phyloP scores from a whole-genome alignment of 1,140 invertebrate genomes.

The Oppia nitens region DNA sequence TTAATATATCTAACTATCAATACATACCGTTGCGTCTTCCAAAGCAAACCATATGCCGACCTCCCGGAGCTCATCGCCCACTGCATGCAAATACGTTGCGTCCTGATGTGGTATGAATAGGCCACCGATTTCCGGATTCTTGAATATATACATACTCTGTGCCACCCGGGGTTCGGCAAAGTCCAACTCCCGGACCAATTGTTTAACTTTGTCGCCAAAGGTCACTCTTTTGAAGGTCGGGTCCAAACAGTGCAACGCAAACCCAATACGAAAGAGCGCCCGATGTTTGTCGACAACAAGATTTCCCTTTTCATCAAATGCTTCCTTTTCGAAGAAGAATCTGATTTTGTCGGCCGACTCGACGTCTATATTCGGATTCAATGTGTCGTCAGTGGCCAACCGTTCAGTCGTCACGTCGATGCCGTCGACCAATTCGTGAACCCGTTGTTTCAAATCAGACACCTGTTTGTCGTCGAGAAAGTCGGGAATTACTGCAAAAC shows the following conservation, averaged over 20 bases:
- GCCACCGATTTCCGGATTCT: slow-evolving; percentile 75
- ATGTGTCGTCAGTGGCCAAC: no score
- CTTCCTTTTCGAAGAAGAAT: slow-evolving; percentile 76
- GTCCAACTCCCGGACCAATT: slow-evolving; percentile 45
- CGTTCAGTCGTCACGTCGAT: slow-evolving; percentile 22
- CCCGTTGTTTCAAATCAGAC: slow-evolving; percentile 9
- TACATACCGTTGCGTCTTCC: slow-evolving; percentile 35
- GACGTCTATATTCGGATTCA: no score
- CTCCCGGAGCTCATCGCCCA: slow-evolving; percentile 23
- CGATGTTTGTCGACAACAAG: slow-evolving; percentile 46
- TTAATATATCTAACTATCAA: not conserved
- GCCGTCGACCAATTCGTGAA: not conserved
- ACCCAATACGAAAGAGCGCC: slow-evolving; percentile 68
- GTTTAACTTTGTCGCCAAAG: slow-evolving; percentile 64
- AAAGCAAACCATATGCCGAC: slow-evolving; percentile 38
- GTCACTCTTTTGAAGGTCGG: slow-evolving; percentile 62
- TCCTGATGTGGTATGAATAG: slow-evolving; percentile 78
- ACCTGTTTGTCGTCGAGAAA: slow-evolving; percentile 12
- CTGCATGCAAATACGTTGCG: slow-evolving; percentile 38
- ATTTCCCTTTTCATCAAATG: slow-evolving; percentile 43
- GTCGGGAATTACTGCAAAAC: slow-evolving; percentile 14
- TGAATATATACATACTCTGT: slow-evolving; percentile 97
- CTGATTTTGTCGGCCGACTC: slow-evolving; percentile 83
- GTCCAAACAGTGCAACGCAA: slow-evolving; percentile 72
- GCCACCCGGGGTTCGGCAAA: slow-evolving; percentile 61